A percentile compares a stretch with the other conserved stretches of the same genome.
phyloP scores from a whole-genome alignment of 2,113 vertebrate genomes.

The Xyliphius kryptos region DNA sequence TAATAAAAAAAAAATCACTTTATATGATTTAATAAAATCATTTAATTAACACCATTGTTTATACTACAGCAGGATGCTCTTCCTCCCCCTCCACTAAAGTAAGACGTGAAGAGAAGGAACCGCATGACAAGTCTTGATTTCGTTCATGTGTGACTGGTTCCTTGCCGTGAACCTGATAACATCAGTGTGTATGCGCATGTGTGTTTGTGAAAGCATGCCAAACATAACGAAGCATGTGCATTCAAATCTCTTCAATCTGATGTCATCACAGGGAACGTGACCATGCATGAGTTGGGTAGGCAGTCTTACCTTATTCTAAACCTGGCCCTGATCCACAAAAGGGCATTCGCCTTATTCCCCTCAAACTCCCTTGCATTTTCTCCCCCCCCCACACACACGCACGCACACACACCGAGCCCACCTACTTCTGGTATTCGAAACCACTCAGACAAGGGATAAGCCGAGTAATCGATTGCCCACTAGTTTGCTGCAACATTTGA shows the following conservation, averaged over 20 bases:
- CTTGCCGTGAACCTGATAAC: constrained; percentile 13
- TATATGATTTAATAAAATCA: no score
- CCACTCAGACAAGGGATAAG: constrained; percentile 21
- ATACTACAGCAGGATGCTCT: no score
- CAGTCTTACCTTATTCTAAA: constrained; percentile 13
- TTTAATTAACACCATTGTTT: no score
- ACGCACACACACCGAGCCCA: no score
- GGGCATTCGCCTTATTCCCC: neutral
- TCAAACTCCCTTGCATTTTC: neutral
- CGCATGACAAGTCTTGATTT: constrained; percentile 3
- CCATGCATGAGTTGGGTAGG: constrained; percentile 19
- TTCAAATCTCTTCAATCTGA: constrained; percentile 26
- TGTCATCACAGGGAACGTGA: constrained; percentile 34
- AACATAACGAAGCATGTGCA: constrained; percentile 32
- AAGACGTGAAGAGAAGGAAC: neutral
- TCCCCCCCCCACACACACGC: neutral
- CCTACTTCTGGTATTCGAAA: neutral
- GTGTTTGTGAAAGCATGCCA: constrained; percentile 17
- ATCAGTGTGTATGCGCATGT: neutral
- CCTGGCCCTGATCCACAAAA: neutral
- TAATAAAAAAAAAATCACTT: no score
- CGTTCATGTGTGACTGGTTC: neutral
- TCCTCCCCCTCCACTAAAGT: neutral
- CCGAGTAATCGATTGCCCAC: constrained; percentile 21
- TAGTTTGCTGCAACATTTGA: neutral